Evolutionary conservation across 2,797 vertebrate species (phyloP).

Genomic region (Melanotaenia boesemani): DNA sequence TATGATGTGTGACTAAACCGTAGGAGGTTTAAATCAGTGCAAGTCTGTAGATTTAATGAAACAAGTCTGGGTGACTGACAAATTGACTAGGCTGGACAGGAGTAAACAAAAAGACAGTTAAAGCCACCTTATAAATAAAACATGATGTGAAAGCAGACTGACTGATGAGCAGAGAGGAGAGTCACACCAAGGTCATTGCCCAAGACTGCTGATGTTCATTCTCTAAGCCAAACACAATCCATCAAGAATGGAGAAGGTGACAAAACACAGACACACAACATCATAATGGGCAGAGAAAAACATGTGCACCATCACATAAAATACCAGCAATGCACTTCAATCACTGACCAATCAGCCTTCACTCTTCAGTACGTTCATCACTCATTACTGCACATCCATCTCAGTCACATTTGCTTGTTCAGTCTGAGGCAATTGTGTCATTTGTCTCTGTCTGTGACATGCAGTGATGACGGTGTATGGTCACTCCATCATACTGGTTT

Average conservation of each 20-base stretch:
- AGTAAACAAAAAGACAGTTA: constrained; percentile 45
- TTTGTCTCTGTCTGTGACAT: constrained; percentile 2
- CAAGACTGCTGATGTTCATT: constrained; percentile 39
- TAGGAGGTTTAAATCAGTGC: background rate
- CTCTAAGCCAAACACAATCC: constrained; percentile 48
- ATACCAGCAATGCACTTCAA: constrained; percentile 1
- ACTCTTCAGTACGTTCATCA: background rate
- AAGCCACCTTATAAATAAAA: constrained; percentile 58
- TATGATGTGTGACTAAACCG: background rate
- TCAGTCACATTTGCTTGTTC: constrained; percentile 28
- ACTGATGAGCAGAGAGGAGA: constrained; percentile 42
- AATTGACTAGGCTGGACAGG: constrained; percentile 29
- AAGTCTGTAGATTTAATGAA: constrained; percentile 30
- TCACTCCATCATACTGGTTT: constrained; percentile 3
- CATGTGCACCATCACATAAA: background rate
- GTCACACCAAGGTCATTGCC: constrained; percentile 60
- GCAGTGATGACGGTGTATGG: constrained; percentile 4
- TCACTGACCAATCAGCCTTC: constrained; percentile 18
- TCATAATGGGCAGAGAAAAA: constrained; percentile 10
- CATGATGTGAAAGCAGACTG: constrained; percentile 40
- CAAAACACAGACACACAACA: constrained; percentile 12
- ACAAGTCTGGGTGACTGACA: constrained; percentile 7
- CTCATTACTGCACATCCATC: constrained; percentile 39
- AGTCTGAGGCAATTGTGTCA: constrained; percentile 23
- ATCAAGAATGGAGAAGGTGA: constrained; percentile 35